Conservation (phyloP, 2,113 vertebrate genomes). For the Pogonocichla stellata region DNA sequence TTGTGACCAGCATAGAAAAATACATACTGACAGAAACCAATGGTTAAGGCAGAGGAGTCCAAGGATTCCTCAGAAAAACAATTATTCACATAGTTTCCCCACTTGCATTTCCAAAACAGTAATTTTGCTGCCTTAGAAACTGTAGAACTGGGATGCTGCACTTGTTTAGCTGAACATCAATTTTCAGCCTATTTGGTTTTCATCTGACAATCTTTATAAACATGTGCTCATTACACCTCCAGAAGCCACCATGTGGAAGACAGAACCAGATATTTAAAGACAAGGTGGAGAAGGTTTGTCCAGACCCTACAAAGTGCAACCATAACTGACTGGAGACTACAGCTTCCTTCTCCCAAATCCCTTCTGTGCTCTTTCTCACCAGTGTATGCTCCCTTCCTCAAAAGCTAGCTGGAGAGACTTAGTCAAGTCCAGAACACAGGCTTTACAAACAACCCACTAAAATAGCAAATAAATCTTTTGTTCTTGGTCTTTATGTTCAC, state of each 20-base stretch:
- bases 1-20: constrained; percentile 36
- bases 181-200: neutral
- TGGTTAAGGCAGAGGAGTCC: neutral
- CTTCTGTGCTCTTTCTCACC: neutral
- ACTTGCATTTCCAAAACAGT: neutral
- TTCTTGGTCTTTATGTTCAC: neutral
- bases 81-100: neutral
- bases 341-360: neutral
- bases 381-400: neutral
- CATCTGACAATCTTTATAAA: neutral
- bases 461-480: neutral
- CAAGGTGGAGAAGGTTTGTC: neutral
- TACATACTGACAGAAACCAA: neutral
- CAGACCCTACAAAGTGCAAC: neutral
- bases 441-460: constrained; percentile 5
- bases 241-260: neutral
- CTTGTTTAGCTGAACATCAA: neutral
- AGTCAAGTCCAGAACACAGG: neutral
- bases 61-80: neutral
- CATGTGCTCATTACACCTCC: neutral
- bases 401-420: neutral
- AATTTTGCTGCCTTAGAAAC: neutral
- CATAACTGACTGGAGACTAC: neutral
- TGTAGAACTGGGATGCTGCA: neutral
- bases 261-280: neutral